Base-by-base conservation (phyloP, 2,113 vertebrate species). In the Herpetotheres cachinnans region DNA sequence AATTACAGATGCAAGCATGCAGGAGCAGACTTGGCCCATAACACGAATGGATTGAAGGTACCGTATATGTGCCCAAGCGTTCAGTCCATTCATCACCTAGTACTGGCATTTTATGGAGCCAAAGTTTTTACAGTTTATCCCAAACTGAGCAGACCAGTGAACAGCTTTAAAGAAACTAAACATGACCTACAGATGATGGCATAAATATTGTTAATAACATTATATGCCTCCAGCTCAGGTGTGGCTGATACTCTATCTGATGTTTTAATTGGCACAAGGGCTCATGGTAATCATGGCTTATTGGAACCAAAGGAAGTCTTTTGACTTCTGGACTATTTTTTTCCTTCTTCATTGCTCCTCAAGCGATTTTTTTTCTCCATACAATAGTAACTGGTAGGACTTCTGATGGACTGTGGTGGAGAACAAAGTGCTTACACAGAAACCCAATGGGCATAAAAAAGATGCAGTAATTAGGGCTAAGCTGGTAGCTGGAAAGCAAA, bases 1-100 rank as follows among this genome's bases (percentile, higher is more conserved):
- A 77, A 95, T 95, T 96, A 97, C 82, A 86, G 84, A 94, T 93
- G 89, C 74, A 94, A 96, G 96, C 71, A 76, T 7, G 50, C 65
- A 79, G 81, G 32, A 87, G 58, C 70, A 92, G 76, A n/a, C 38
- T 44, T 36, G 49, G 71, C 78, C 71, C 38, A 50, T 71, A 16
- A 38, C 3, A 11, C 30, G 84, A 66, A 59, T 44, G 42, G 62
- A 66, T 55, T 63, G 89, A 82, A 83, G 71, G 58, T 81, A 91
- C 78, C 26, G 30, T n/a, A 44, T 19, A 80, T 58, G 70, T 50
- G 62, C 62, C 34, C 5, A 1, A 91, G 42, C 3, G 26, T 66
- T 80, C 36, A 7, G 19, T 6, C 30, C 30, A 3, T 36, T 83
- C 77, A 40, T 72, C 38, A 50, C 59, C 27, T 89, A 78, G 16